Evolutionary conservation across 1,140 invertebrate species (phyloP).

Genomic region (Calephelis nemesis): DNA sequence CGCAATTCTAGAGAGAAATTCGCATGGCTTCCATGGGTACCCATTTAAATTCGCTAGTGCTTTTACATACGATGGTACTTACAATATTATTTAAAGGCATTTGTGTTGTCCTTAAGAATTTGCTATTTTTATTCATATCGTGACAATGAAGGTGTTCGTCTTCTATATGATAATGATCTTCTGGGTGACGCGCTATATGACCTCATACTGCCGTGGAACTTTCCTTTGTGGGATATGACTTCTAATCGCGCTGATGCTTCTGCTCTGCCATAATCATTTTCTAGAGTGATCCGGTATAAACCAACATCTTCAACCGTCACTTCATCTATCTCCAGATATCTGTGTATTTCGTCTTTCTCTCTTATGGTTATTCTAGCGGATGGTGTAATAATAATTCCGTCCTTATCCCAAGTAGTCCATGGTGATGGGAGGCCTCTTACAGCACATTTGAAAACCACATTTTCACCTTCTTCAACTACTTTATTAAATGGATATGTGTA

Average conservation of each 20-base stretch:
- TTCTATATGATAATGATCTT: constrained; percentile 43
- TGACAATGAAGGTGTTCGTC: constrained; percentile 46
- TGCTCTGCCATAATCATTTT: constrained; percentile 90
- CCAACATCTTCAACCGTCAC: constrained; percentile 89
- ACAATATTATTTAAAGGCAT: constrained; percentile 17
- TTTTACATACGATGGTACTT: constrained; percentile 19
- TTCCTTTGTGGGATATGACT: constrained; percentile 81
- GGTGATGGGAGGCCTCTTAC: constrained; percentile 88
- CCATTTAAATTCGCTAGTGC: constrained; percentile 41
- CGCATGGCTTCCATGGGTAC: constrained; percentile 46
- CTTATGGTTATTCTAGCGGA: constrained; percentile 84
- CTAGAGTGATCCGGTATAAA: constrained; percentile 88
- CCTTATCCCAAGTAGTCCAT: constrained; percentile 90
- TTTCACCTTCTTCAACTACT: constrained; percentile 89
- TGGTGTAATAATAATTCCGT: constrained; percentile 83
- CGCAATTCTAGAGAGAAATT: constrained; percentile 18
- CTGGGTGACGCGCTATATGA: constrained; percentile 59
- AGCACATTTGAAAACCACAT: constrained; percentile 86
- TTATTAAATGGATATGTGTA: constrained; percentile 92
- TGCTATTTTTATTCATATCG: constrained; percentile 59
- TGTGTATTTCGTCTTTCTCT: constrained; percentile 87
- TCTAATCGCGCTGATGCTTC: constrained; percentile 90
- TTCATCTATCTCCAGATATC: constrained; percentile 88
- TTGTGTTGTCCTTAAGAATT: not conserved
- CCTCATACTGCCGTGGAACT: constrained; percentile 57